Percentiles rank a stretch among this genome's conserved stretches.
Evolutionary conservation across 2,113 vertebrate genomes (phyloP).

Genomic region (Colaptes auratus): DNA sequence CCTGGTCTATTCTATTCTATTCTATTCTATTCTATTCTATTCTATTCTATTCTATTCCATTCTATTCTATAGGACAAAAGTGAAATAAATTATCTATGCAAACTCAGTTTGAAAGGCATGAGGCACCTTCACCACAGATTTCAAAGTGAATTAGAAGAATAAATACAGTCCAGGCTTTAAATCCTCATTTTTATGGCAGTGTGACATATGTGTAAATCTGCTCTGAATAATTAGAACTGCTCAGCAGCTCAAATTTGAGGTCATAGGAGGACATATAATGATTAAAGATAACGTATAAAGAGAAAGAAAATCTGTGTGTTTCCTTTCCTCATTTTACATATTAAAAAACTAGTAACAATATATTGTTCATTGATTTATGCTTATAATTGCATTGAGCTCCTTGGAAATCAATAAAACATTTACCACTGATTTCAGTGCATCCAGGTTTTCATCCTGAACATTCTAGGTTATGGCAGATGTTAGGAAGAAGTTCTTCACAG

Average conservation of each 20-base stretch:
- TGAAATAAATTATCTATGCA: conserved; percentile 72
- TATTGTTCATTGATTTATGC: not conserved
- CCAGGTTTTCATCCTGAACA: not conserved
- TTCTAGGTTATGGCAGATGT: not conserved
- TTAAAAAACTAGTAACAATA: not conserved
- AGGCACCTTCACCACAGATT: conserved; percentile 66
- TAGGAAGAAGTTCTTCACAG: too few species aligned
- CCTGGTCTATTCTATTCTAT: too few species aligned
- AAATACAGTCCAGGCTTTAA: conserved; percentile 65
- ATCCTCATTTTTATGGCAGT: conserved; percentile 60
- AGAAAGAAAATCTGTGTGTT: not conserved
- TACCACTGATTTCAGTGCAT: not conserved
- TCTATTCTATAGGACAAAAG: not conserved
- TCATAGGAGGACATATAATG: conserved; percentile 43
- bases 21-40: too few species aligned
- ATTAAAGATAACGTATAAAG: not conserved
- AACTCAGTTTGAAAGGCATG: conserved; percentile 72
- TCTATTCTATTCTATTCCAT: too few species aligned
- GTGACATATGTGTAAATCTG: conserved; percentile 64
- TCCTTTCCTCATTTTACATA: not conserved
- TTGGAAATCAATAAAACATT: not conserved
- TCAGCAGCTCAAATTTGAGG: conserved; percentile 55
- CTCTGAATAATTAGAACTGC: conserved; percentile 57
- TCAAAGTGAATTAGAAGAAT: conserved; percentile 73
- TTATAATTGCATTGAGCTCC: not conserved